Evolutionary conservation across 2,888 invertebrate genomes (phyloP), one percentile per base, ranked within the genome.

Genomic region (Spialia ferax): DNA sequence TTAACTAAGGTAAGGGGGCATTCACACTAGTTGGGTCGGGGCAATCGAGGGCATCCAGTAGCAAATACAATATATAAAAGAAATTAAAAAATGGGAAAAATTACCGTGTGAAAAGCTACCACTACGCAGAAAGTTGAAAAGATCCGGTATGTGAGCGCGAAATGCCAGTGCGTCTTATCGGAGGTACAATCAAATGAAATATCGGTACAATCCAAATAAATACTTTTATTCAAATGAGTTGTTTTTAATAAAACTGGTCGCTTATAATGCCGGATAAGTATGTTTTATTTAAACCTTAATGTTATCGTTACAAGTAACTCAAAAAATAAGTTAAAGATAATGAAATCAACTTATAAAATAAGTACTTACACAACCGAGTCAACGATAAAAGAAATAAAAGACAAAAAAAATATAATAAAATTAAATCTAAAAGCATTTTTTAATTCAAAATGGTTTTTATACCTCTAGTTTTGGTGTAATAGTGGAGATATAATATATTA

Each of bases 321-420:
- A 85, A 86, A 81, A 42, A 83, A 75, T 77, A 75, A 85, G 78
- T 82, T 77, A 71, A 74, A 66, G 71, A 76, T 74, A 75, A 79
- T 75, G 82, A 86, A 87, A 86, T 80, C 82, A 87, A 88, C 85
- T 87, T 89, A 89, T 80, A 80, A 94, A 93, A 94, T 94, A 94
- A 94, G 94, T 95, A 95, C 93, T 93, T 89, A 94, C 93, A 93
- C 91, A 93, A 93, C 91, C 92, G 89, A 91, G 87, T 86, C 84
- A 88, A 86, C 78, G 79, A 84, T 87, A 83, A 85, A 85, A 78
- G 15, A 82, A 81, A 76, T 65, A 83, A 82, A 84, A 79, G 81
- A n/a, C n/a, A n/a, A 86, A 83, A 81, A 76, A 76, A 77, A 73
- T 32, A 42, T 7, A 71, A 70, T 48, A 59, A 64, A 71, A 63